Evolutionary conservation across 2,797 vertebrate genomes (phyloP).

Genomic region (Holocentrus rufus): DNA sequence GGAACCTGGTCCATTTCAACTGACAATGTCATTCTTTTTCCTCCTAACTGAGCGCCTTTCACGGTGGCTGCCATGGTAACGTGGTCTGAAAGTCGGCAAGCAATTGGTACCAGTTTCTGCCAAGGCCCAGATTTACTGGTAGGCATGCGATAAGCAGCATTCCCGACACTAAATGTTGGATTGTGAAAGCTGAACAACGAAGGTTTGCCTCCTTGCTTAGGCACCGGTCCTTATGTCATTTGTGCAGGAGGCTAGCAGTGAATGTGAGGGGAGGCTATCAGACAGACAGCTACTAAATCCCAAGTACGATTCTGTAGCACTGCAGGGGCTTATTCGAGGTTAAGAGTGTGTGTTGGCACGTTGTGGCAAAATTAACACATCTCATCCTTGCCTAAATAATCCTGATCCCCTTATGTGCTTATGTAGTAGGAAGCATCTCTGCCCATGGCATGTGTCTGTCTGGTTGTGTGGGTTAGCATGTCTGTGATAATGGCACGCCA

Average conservation of each 20-base stretch:
- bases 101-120: slow-evolving; percentile 86
- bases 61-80: slow-evolving; percentile 87
- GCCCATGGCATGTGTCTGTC: slow-evolving; percentile 67
- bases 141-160: slow-evolving; percentile 77
- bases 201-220: slow-evolving; percentile 44
- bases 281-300: slow-evolving; percentile 62
- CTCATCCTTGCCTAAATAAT: slow-evolving; percentile 75
- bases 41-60: slow-evolving; percentile 83
- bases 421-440: slow-evolving; percentile 68
- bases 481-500: slow-evolving; percentile 69
- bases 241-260: slow-evolving; percentile 47
- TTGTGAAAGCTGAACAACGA: slow-evolving; percentile 65
- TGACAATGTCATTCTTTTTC: slow-evolving; percentile 84
- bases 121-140: slow-evolving; percentile 80
- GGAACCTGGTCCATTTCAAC: slow-evolving; percentile 77
- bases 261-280: slow-evolving; percentile 54
- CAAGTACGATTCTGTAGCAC: slow-evolving; percentile 49
- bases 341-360: slow-evolving; percentile 70
- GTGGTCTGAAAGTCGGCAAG: slow-evolving; percentile 82
- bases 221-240: slow-evolving; percentile 63
- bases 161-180: slow-evolving; percentile 64
- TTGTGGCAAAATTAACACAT: slow-evolving; percentile 74
- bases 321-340: slow-evolving; percentile 61
- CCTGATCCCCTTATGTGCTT: slow-evolving; percentile 80
- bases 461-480: slow-evolving; percentile 74